Evolutionary conservation across 1,140 invertebrate species (phyloP).

Genomic region (Glossosoma conforme): DNA sequence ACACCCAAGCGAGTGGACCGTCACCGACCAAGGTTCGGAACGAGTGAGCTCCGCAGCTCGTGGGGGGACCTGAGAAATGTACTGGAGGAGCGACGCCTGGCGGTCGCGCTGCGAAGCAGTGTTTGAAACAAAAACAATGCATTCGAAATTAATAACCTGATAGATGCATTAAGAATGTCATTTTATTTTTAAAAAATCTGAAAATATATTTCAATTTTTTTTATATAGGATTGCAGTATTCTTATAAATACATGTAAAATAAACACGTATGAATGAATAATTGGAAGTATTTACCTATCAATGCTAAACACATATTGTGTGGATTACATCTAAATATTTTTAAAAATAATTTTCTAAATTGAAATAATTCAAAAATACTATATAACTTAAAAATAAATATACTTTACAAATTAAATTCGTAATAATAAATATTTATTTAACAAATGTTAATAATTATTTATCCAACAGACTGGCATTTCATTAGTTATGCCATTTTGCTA

Average conservation of each 20-base stretch:
- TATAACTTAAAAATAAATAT: not conserved
- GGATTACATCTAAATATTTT: not conserved
- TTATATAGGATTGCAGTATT: not conserved
- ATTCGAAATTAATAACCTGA: no score
- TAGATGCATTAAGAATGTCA: no score
- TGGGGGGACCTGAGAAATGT: not conserved
- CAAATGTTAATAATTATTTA: not conserved
- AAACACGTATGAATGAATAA: no score
- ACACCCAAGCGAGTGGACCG: slow-evolving; percentile 6
- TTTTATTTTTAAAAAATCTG: no score
- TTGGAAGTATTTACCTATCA: no score
- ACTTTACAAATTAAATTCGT: not conserved
- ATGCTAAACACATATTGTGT: not conserved
- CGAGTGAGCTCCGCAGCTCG: slow-evolving; percentile 7
- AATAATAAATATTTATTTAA: not conserved
- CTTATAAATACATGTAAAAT: not conserved
- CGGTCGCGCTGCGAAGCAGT: slow-evolving; percentile 4
- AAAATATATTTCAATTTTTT: no score
- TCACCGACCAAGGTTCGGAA: slow-evolving; percentile 9
- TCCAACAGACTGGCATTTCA: no score
- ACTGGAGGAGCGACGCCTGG: not conserved
- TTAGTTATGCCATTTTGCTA: no score
- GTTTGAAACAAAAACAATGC: no score
- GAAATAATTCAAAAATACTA: not conserved
- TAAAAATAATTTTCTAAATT: not conserved